These are phyloP conservation scores for Gymnorhina tibicen DNA, from an alignment of 2,113 vertebrate species.

Conservation along the genomic window DNA sequence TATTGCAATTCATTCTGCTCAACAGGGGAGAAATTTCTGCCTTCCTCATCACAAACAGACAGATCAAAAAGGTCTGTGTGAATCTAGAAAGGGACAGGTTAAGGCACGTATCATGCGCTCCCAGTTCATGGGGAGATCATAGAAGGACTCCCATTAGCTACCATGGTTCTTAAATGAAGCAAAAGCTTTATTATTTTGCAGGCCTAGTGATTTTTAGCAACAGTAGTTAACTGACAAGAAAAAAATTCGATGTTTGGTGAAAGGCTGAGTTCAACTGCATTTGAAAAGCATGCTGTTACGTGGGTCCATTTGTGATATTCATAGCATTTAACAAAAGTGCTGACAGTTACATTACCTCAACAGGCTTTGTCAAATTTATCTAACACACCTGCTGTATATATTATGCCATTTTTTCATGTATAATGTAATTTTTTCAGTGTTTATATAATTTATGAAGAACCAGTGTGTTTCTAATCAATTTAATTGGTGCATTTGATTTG, in stretches of 20 bases:
- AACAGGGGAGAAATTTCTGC: neutral
- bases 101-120: neutral
- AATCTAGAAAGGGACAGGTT: neutral
- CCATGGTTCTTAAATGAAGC: fast-evolving
- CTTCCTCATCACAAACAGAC: neutral
- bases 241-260: fast-evolving
- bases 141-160: neutral
- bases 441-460: neutral
- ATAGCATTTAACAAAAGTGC: neutral
- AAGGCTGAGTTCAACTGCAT: neutral
- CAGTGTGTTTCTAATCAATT: neutral
- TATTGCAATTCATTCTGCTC: neutral
- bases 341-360: neutral
- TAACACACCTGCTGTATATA: neutral
- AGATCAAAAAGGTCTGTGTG: neutral
- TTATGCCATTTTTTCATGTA: neutral
- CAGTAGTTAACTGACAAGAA: neutral
- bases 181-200: neutral
- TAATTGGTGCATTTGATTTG: neutral
- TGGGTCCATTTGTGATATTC: neutral
- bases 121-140: neutral
- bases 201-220: neutral
- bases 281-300: neutral
- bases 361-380: neutral
- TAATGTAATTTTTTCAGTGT: neutral